Conservation (phyloP, 1,140 invertebrate species). For the Drosophila truncata region DNA sequence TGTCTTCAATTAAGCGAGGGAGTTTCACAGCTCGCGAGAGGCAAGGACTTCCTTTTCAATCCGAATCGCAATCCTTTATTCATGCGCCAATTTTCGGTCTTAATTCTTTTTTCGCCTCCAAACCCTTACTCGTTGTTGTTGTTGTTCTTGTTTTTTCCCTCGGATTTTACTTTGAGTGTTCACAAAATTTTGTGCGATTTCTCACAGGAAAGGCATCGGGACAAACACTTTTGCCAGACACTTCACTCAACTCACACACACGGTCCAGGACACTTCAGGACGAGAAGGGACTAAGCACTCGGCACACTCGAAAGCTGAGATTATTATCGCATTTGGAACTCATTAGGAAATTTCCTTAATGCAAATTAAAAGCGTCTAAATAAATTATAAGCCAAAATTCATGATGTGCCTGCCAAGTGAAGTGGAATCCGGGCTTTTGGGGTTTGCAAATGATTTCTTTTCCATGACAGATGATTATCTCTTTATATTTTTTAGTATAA, state of each 20-base stretch:
- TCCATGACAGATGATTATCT: neutral
- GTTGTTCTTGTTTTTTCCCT: constrained; percentile 1
- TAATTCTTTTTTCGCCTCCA: constrained; percentile 38
- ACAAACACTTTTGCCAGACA: constrained; percentile 76
- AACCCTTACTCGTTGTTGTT: neutral
- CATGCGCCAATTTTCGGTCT: constrained; percentile 40
- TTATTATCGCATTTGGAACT: constrained; percentile 66
- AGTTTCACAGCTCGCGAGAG: constrained; percentile 26
- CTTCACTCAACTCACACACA: constrained; percentile 17
- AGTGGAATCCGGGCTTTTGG: neutral
- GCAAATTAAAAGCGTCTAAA: constrained; percentile 80
- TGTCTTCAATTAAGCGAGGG: constrained; percentile 62
- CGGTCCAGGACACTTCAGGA: constrained; percentile 16
- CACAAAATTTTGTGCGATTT: constrained; percentile 75
- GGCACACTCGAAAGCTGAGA: constrained; percentile 32
- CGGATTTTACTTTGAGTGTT: constrained; percentile 49
- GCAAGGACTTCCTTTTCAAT: constrained; percentile 21
- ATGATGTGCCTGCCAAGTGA: constrained; percentile 30
- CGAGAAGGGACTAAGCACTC: constrained; percentile 6
- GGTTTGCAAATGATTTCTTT: too few relatives aligned
- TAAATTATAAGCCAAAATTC: constrained; percentile 67
- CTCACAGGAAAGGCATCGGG: constrained; percentile 84
- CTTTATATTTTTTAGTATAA: neutral
- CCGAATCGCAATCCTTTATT: constrained; percentile 43
- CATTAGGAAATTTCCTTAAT: constrained; percentile 78